Evolutionary conservation across 2,888 invertebrate genomes (phyloP), one percentile per base, ranked within the genome.

Genomic region (Torymus tubicola): DNA sequence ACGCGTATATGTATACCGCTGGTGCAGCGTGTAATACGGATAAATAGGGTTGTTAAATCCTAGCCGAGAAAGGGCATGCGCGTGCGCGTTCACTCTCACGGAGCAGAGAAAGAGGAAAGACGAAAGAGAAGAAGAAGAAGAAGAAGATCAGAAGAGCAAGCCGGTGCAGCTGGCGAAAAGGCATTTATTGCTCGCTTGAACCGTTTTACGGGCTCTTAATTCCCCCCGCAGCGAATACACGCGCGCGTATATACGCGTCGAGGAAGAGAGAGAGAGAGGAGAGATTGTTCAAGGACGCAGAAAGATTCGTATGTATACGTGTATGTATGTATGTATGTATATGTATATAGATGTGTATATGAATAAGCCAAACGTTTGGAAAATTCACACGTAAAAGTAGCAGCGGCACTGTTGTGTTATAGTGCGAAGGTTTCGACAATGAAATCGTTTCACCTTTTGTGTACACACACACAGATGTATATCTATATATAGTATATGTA

Each of bases 191-290:
- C 87, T 85, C 82, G 16, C 84, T 87, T 87, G 85, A 86, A 85
- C 86, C 87, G 87, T 86, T 90, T 89, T 87, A 89, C 87, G 88
- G 86, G 85, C 87, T 87, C 87, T 86, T 87, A 86, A 88, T 87
- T 87, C 85, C 85, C 42, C 83, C 82, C 78, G 57, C 73, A 78
- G 77, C 82, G 77, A 78, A 71, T 78, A 75, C 75, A 65, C 65
- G 64, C 71, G 18, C 8, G 2, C 2, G 2, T 21, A 21, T 21
- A 21, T 21, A 67, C 14, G 42, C 50, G 60, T 55, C 67, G 65
- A 61, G n/a, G 65, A 73, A 11, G 16, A 16, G 42, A n/a, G 57
- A 13, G 18, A 42, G 60, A 42, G 13, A 52, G 60, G 60, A 42
- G 13, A 24, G 31, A 52, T 18, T 18, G 21, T 81, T 83, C 79